A percentile compares a stretch with the other conserved stretches of the same genome.
phyloP scores from a whole-genome alignment of 2,113 vertebrate species.

The Dasyprocta punctata region DNA sequence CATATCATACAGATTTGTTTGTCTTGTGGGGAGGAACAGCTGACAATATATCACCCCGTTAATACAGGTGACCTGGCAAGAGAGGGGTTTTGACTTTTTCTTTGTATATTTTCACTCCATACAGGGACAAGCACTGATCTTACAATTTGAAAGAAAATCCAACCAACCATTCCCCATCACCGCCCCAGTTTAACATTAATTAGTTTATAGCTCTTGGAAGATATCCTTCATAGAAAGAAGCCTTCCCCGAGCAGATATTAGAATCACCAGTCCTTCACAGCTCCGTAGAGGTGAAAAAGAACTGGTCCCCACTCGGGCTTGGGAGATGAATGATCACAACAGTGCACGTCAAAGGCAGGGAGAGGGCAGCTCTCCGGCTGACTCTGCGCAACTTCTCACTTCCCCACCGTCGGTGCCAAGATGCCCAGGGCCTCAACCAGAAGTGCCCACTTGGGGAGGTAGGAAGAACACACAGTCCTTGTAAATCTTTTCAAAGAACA shows the following conservation, averaged over 20 bases:
- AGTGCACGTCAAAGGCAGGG: no score
- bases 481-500: background rate
- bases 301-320: no score
- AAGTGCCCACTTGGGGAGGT: background rate
- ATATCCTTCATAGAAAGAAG: background rate
- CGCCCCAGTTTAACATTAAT: background rate
- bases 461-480: background rate
- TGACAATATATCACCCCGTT: background rate
- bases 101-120: background rate
- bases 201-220: background rate
- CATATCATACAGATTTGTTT: background rate
- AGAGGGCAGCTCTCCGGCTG: rapidly evolving
- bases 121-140: background rate
- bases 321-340: background rate
- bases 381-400: background rate
- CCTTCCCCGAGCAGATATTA: background rate
- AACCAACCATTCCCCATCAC: background rate
- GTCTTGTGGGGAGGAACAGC: background rate
- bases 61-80: background rate
- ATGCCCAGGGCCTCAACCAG: background rate
- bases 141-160: conserved; percentile 19
- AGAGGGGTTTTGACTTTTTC: background rate
- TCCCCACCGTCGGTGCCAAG: background rate
- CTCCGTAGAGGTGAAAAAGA: background rate
- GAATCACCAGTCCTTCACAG: rapidly evolving